Evolutionary conservation across 2,797 vertebrate genomes (phyloP).

Genomic region (Aldrovandia affinis): DNA sequence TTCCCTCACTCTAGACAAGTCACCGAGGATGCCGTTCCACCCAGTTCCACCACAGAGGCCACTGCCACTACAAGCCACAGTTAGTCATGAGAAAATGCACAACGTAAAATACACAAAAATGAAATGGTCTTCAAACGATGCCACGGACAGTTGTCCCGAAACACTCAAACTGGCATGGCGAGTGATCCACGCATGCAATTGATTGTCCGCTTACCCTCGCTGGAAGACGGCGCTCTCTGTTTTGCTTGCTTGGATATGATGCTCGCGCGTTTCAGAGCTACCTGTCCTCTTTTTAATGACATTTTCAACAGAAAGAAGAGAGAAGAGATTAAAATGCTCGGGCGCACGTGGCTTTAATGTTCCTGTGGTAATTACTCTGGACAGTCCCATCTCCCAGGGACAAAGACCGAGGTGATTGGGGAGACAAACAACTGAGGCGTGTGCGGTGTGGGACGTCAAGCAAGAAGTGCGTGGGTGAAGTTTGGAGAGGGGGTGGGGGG

Average conservation of each 20-base stretch:
- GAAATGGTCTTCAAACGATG: no score
- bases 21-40: background rate
- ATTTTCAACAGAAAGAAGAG: conserved; percentile 71
- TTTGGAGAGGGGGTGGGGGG: background rate
- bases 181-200: background rate
- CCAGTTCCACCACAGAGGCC: background rate
- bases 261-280: background rate
- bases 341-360: conserved; percentile 75
- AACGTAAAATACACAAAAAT: no score
- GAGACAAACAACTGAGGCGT: conserved; percentile 70
- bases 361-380: conserved; percentile 80
- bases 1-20: background rate
- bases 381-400: conserved; percentile 82
- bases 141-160: no score
- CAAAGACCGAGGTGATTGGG: conserved; percentile 84
- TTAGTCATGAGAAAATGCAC: background rate
- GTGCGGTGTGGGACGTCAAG: conserved; percentile 48
- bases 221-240: background rate
- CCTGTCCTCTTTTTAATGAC: conserved; percentile 67
- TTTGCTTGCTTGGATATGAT: background rate
- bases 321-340: conserved; percentile 78
- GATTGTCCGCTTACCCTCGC: background rate
- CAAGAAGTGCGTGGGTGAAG: conserved; percentile 22
- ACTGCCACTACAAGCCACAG: background rate
- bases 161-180: no score